These are phyloP conservation scores for Tamandua tetradactyla DNA, from an alignment of 2,797 vertebrate genomes.

Conservation along the genomic window DNA sequence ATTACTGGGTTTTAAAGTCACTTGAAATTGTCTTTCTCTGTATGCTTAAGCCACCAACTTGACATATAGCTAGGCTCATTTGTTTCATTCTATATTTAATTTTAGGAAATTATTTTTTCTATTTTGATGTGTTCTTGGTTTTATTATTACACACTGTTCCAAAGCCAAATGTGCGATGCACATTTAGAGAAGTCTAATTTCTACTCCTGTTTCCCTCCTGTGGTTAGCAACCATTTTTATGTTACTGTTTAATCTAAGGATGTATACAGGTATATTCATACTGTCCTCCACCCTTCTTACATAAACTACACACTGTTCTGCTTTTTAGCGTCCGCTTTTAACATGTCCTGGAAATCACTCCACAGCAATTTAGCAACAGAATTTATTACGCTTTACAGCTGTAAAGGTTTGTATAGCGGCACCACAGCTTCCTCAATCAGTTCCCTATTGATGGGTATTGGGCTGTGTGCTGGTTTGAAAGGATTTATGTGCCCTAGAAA, in stretches of 20 bases:
- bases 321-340: no score
- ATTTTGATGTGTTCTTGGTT: background rate
- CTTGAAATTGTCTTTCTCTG: background rate
- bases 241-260: background rate
- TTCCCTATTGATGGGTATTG: background rate
- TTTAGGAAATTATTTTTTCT: background rate
- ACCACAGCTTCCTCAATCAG: background rate
- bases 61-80: background rate
- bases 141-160: background rate
- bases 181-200: background rate
- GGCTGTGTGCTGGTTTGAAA: no score
- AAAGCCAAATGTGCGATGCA: background rate
- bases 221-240: background rate
- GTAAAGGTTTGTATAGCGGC: accelerated
- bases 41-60: background rate
- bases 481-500: no score
- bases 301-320: background rate
- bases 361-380: accelerated
- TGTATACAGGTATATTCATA: background rate
- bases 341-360: no score
- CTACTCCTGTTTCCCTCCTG: background rate
- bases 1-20: background rate
- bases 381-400: background rate
- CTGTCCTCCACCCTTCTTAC: no score
- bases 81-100: background rate